Base-by-base conservation (phyloP, 2,113 vertebrate species). In the Xenus cinereus region DNA sequence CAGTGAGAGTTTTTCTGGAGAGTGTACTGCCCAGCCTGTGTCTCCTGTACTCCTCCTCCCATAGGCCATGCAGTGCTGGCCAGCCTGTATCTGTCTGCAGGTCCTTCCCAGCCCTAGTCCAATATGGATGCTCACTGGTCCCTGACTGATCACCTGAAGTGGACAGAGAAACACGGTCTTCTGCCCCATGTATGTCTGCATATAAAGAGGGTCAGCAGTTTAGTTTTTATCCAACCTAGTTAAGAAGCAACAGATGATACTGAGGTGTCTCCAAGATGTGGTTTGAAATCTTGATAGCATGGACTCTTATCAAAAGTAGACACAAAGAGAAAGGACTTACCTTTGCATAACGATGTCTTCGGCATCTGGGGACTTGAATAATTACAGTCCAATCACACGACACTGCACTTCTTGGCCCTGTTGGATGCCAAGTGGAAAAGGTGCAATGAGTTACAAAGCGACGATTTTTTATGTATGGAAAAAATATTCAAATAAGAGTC, bases 21-120 rank as follows among this genome's bases (percentile, higher is more conserved):
- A 56, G n/a, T 33, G 35, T 56, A 8, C 56, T 24, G 14, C 30
- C 16, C 19, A 26, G n/a, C n/a, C 27, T n/a, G 26, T 48, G 21
- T n/a, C 27, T 46, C 9, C 19, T 46, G 56, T 32, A 60, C 30
- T 60, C 11, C 54, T 48, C 27, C 63, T 59, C 30, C 24, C 24
- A 2, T 3, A 37, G 2, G 2, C 22, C 13, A 14, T 39, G 53
- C n/a, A 20, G 19, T n/a, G 39, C 15, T 24, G 35, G 22, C 41
- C 73, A 27, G 43, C 5, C 1, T 4, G 19, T 14, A 23, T 7
- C 72, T 2, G 1, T 21, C 33, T 60, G 69, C 20, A 1, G 4
- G 37, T 86, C 33, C 23, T n/a, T 45, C 67, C 45, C 75, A 53
- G 53, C 7, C 3, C 18, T 41, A 60, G 3, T 39, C 53, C 46